phyloP scores from a whole-genome alignment of 2,113 vertebrate species.

The Leptosomus discolor region DNA sequence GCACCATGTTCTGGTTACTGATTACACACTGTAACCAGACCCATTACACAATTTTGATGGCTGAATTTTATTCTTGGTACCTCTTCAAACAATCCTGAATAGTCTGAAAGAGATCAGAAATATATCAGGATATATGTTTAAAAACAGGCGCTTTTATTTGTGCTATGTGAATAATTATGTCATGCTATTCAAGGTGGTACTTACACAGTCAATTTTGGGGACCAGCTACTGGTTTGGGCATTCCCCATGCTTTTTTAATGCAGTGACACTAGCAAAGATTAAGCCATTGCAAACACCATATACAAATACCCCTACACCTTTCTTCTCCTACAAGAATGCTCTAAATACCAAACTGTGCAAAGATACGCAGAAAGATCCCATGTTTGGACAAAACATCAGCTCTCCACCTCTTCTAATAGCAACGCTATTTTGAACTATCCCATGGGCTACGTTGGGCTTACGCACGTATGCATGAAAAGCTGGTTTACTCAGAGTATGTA shows the following conservation, averaged over 20 bases:
- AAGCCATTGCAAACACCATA: neutral
- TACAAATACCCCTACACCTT: neutral
- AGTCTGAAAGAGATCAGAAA: neutral
- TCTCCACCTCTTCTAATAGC: neutral
- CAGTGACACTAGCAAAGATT: neutral
- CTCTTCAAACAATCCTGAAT: neutral
- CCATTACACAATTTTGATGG: neutral
- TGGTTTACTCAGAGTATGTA: neutral
- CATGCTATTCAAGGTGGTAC: neutral
- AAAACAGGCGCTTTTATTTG: neutral
- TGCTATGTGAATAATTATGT: neutral
- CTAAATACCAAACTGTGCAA: neutral
- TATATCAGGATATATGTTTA: rapidly evolving
- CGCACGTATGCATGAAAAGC: neutral
- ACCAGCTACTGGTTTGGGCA: neutral
- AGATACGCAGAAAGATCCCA: neutral
- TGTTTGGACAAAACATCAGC: neutral
- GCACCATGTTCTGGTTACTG: rapidly evolving
- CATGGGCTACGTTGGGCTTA: neutral
- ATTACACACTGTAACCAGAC: neutral
- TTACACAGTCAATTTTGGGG: neutral
- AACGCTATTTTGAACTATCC: neutral
- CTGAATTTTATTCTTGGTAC: neutral
- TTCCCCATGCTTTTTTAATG: neutral
- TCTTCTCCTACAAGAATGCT: neutral